phyloP scores from a whole-genome alignment of 2,888 invertebrate genomes.

The Idaea aversata region DNA sequence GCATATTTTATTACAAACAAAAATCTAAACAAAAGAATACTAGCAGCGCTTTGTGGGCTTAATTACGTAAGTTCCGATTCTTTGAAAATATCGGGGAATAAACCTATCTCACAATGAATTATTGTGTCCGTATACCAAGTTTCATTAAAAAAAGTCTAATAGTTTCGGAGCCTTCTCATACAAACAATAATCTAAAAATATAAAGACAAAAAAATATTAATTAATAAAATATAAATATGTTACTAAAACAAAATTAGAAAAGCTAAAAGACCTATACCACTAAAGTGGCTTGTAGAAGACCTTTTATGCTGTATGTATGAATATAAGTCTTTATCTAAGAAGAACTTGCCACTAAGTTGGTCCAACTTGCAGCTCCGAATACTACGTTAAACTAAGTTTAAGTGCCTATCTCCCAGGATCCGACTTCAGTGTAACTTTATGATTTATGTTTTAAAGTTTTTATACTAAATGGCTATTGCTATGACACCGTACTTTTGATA shows the following conservation, averaged over 20 bases:
- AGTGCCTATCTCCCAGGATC: slow-evolving; percentile 45
- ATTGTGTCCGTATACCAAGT: too few relatives aligned
- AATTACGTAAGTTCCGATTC: too few relatives aligned
- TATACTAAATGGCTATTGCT: slow-evolving; percentile 34
- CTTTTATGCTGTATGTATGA: background rate
- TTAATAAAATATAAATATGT: background rate
- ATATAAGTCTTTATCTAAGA: slow-evolving; percentile 13
- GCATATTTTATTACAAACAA: background rate
- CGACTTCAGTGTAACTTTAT: slow-evolving; percentile 45
- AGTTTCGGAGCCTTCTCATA: too few relatives aligned
- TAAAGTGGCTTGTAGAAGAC: background rate
- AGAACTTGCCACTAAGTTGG: slow-evolving; percentile 43
- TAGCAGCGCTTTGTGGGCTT: too few relatives aligned
- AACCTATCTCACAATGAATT: too few relatives aligned
- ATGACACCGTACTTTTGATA: slow-evolving; percentile 18
- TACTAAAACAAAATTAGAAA: background rate
- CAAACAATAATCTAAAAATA: background rate
- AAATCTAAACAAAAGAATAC: too few relatives aligned
- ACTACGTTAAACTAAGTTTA: slow-evolving; percentile 50
- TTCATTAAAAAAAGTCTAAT: too few relatives aligned
- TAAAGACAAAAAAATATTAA: too few relatives aligned
- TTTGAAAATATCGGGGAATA: background rate
- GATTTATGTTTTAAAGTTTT: slow-evolving; percentile 50
- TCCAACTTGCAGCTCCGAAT: slow-evolving; percentile 41
- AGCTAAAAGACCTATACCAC: background rate